These are phyloP conservation scores for Arctia plantaginis DNA, from an alignment of 2,888 invertebrate species.

Conservation along the genomic window DNA sequence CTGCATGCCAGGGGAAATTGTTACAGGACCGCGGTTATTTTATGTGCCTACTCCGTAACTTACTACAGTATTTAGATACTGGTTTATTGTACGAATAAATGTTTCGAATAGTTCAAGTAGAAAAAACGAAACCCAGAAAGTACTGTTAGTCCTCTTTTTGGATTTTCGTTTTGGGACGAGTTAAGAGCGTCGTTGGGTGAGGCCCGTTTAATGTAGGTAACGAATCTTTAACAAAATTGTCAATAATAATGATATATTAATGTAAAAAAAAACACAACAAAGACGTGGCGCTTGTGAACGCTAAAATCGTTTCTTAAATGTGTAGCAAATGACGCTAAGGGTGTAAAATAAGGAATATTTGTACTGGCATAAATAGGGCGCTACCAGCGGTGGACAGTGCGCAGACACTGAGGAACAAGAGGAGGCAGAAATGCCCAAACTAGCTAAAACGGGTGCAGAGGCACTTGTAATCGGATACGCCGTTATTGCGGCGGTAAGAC, in stretches of 20 bases:
- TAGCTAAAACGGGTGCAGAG: too few relatives aligned
- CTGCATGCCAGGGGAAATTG: constrained; percentile 43
- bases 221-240: neutral
- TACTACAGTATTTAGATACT: constrained; percentile 15
- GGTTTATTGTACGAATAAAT: constrained; percentile 15
- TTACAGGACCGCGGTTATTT: constrained; percentile 49
- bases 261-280: too few relatives aligned
- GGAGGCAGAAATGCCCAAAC: too few relatives aligned
- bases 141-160: neutral
- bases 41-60: constrained; percentile 33
- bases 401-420: too few relatives aligned
- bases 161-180: neutral
- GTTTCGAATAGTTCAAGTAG: constrained; percentile 7
- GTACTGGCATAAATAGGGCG: too few relatives aligned
- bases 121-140: neutral
- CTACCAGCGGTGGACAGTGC: too few relatives aligned
- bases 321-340: too few relatives aligned
- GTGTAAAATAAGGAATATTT: too few relatives aligned
- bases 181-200: neutral
- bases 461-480: too few relatives aligned
- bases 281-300: too few relatives aligned
- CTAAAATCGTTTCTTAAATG: too few relatives aligned
- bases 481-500: too few relatives aligned
- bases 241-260: neutral
- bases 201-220: neutral